Conservation (phyloP, 2,888 invertebrate genomes). For the Caenorhabditis panamensis region DNA sequence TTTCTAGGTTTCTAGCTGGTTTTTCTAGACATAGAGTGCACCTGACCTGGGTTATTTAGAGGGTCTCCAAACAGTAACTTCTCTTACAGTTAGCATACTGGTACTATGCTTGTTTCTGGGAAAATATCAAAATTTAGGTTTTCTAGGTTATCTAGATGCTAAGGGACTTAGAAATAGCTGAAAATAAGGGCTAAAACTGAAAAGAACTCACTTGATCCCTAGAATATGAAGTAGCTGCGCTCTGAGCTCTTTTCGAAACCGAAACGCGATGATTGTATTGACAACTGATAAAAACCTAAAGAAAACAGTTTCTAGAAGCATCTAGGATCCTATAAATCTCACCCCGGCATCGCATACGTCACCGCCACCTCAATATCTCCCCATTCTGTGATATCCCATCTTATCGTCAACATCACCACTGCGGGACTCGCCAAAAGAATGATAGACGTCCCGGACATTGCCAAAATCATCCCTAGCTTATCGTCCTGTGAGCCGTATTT, state of each 20-base stretch:
- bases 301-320: background rate
- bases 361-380: constrained; percentile 69
- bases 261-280: constrained; percentile 69
- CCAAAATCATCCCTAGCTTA: constrained; percentile 64
- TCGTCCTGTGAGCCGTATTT: constrained; percentile 55
- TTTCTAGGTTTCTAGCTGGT: too few species aligned
- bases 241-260: constrained; percentile 66
- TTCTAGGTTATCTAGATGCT: too few species aligned
- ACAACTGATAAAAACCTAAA: constrained; percentile 69
- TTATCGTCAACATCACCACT: constrained; percentile 72
- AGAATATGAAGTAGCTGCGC: constrained; percentile 59
- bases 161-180: background rate
- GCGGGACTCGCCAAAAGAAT: constrained; percentile 68
- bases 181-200: too few species aligned
- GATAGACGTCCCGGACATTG: constrained; percentile 69
- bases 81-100: constrained; percentile 26
- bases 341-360: constrained; percentile 74
- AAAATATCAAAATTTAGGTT: background rate
- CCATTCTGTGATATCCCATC: constrained; percentile 67
- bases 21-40: too few species aligned
- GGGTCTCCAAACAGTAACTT: constrained; percentile 35
- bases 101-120: constrained; percentile 6
- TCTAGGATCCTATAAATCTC: background rate
- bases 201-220: constrained; percentile 47
- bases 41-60: too few species aligned